Evolutionary conservation across 2,797 vertebrate species (phyloP).

Genomic region (Myotis planiceps): DNA sequence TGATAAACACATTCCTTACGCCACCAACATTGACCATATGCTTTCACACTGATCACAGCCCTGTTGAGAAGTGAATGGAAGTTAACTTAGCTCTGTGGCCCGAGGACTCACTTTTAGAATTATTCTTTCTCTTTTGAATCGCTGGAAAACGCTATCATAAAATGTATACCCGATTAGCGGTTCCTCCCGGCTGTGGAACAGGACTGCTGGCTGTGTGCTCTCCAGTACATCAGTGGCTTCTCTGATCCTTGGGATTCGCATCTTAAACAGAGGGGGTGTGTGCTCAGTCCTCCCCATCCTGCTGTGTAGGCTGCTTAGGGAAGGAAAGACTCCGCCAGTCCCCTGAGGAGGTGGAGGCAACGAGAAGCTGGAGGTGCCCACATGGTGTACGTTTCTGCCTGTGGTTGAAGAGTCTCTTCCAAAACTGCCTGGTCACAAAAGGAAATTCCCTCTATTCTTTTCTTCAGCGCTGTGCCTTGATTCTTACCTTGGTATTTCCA

Average conservation of each 20-base stretch:
- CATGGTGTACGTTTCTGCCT: neutral
- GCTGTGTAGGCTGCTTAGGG: neutral
- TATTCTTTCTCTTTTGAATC: conserved; percentile 25
- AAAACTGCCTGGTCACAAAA: neutral
- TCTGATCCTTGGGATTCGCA: neutral
- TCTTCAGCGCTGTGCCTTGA: neutral
- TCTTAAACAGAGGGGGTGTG: neutral
- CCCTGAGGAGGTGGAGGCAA: rapidly evolving
- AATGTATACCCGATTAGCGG: neutral
- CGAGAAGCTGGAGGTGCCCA: neutral
- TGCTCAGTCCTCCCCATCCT: neutral
- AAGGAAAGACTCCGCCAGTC: neutral
- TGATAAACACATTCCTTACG: neutral
- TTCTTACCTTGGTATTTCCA: conserved; percentile 40
- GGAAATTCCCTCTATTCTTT: conserved; percentile 33
- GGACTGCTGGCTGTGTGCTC: neutral
- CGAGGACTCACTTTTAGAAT: neutral
- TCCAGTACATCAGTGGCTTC: neutral
- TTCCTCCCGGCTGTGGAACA: neutral
- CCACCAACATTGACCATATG: neutral
- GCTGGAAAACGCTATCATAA: neutral
- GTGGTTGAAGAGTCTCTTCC: neutral
- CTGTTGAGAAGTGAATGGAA: neutral
- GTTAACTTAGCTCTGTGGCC: neutral
- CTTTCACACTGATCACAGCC: neutral